Conservation (phyloP, 92 coral and sea anemone genomes). For the Epizoanthus illoricatus region DNA sequence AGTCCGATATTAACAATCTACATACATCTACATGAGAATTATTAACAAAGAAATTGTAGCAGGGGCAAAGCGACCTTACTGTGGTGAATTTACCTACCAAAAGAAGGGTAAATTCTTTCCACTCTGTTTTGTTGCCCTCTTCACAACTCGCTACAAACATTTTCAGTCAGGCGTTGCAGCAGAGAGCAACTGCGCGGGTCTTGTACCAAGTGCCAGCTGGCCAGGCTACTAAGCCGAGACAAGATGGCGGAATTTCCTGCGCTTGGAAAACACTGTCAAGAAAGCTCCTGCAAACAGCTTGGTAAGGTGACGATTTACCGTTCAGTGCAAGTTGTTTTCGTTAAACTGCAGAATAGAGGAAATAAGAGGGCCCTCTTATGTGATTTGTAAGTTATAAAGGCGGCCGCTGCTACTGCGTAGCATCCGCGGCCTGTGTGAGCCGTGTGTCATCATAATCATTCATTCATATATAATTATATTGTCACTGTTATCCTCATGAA, state of each 20-base stretch:
- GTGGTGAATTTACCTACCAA: slow-evolving; percentile 49
- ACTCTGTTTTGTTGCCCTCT: slow-evolving; percentile 21
- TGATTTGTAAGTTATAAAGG: no score
- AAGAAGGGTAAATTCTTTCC: slow-evolving; percentile 59
- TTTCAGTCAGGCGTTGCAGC: slow-evolving; percentile 44
- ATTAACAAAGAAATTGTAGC: background rate
- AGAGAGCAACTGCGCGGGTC: slow-evolving; percentile 23
- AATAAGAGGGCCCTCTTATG: no score
- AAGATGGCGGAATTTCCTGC: slow-evolving; percentile 92
- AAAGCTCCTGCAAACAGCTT: slow-evolving; percentile 74
- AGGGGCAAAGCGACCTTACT: background rate
- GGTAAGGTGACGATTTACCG: slow-evolving; percentile 49
- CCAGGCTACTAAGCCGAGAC: slow-evolving; percentile 36
- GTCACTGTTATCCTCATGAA: no score
- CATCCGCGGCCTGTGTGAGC: background rate
- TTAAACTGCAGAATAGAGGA: no score
- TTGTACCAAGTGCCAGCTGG: background rate
- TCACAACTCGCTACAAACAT: slow-evolving; percentile 63
- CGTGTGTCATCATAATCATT: no score
- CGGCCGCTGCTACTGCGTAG: background rate
- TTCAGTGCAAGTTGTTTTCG: background rate
- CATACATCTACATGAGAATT: background rate
- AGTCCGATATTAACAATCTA: background rate
- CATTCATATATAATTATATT: no score
- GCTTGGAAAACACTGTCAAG: slow-evolving; percentile 78